These are phyloP conservation scores for Itoplectis maculator DNA, from an alignment of 2,888 invertebrate genomes.

Conservation along the genomic window DNA sequence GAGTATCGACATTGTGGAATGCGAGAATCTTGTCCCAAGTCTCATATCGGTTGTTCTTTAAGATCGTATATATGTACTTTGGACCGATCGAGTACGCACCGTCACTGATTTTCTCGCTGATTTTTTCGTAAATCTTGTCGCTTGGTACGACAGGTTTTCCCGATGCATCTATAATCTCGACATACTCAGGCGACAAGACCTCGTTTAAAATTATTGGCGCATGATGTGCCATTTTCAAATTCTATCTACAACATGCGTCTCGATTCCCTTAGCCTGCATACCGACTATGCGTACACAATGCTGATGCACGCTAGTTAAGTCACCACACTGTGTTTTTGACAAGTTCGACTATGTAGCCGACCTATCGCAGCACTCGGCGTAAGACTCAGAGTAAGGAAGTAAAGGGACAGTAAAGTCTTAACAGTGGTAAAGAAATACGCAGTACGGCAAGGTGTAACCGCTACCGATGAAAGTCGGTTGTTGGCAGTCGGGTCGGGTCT, in stretches of 20 bases:
- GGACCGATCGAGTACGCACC: slow-evolving; percentile 26
- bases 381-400: neutral
- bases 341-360: too few relatives aligned
- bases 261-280: neutral
- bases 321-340: too few relatives aligned
- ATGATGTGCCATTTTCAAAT: slow-evolving; percentile 40
- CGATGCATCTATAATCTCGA: slow-evolving; percentile 38
- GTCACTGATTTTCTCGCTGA: slow-evolving; percentile 40
- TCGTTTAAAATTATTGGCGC: slow-evolving; percentile 23
- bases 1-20: slow-evolving; percentile 35
- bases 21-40: slow-evolving; percentile 49
- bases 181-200: slow-evolving; percentile 40
- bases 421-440: slow-evolving; percentile 2
- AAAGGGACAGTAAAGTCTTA: neutral
- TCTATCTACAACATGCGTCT: neutral
- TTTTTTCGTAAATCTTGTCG: slow-evolving; percentile 38
- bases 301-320: neutral
- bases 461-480: neutral
- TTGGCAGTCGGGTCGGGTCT: too few relatives aligned
- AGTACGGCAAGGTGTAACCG: neutral
- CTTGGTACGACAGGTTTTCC: slow-evolving; percentile 45
- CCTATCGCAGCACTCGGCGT: neutral
- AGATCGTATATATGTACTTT: slow-evolving; percentile 50
- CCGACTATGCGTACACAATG: neutral
- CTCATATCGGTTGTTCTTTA: slow-evolving; percentile 51